A percentile compares a stretch with the other conserved stretches of the same genome.
Evolutionary conservation across 2,113 vertebrate genomes (phyloP).

Genomic region (Muntiacus muntjak): DNA sequence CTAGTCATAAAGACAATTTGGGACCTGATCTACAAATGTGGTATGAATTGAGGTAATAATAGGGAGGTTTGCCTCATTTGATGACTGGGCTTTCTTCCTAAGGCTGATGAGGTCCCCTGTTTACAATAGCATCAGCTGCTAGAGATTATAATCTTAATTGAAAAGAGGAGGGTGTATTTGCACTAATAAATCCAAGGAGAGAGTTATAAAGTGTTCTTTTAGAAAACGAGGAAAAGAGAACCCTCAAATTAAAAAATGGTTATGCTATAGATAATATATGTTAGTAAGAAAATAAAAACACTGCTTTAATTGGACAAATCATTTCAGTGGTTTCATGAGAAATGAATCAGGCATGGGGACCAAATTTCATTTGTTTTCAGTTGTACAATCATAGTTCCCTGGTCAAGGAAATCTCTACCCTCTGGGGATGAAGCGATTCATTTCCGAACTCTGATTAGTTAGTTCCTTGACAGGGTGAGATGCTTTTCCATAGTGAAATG

Average conservation of each 20-base stretch:
- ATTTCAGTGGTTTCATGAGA: conserved; percentile 7
- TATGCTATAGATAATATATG: background rate
- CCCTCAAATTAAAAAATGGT: background rate
- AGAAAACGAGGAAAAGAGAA: background rate
- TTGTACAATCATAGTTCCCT: background rate
- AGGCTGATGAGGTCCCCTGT: background rate
- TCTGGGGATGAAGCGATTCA: background rate
- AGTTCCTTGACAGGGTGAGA: background rate
- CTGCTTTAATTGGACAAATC: background rate
- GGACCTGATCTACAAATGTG: background rate
- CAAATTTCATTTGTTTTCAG: conserved; percentile 6
- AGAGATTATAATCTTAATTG: background rate
- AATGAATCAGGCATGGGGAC: background rate
- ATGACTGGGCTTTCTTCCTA: background rate
- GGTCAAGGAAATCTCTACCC: background rate
- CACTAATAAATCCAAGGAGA: background rate
- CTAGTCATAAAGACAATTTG: background rate
- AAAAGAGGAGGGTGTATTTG: conserved; percentile 20
- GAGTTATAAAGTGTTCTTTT: background rate
- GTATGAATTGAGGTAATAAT: background rate
- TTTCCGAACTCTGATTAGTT: background rate
- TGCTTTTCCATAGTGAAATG: background rate
- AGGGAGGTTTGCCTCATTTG: background rate
- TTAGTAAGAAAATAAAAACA: background rate
- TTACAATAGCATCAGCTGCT: background rate